Base-by-base conservation (phyloP, 2,113 vertebrate species). In the Neolamprologus toae region DNA sequence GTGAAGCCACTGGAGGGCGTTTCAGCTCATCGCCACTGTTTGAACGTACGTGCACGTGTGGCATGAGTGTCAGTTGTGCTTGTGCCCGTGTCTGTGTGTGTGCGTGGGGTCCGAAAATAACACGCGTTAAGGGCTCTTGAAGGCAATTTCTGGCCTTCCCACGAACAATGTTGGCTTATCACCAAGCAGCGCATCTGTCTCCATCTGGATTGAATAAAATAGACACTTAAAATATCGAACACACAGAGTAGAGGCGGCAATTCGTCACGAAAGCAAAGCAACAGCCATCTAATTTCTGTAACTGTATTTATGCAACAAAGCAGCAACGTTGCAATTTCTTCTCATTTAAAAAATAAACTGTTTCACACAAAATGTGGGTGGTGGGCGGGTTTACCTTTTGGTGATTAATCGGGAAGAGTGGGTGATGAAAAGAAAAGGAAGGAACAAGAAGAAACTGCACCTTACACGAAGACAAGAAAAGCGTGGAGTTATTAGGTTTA, bases 1-100 rank as follows among this genome's bases (percentile, higher is more conserved):
- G 0, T 3, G 61, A 78, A 55, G 55, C 94, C 95, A 92, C 95
- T 63, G 23, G 93, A 68, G 86, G 94, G 89, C 88, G 90, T 89
- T 92, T 90, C 53, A 86, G 81, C 82, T 83, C 81, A 40, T 40
- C 23, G 17, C 40, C 26, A 40, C 10, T 17, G 5, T 21, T 6
- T 7, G 19, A 37, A 47, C 28, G 16, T 5, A n/a, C 13, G 53
- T 59, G 78, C 3, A 33, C 28, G 59, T 31, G 26, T 61, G 57
- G 57, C 59, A 35, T 40, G 78, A 23, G 80, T 23, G 84, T 61
- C 17, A 14, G 66, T 12, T 35, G 17, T n/a, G 31, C 17, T n/a
- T 35, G 61, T 66, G 6, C 4, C 17, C 6, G 3, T 37, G 61
- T 35, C 53, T 37, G 63, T 21, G 61, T 4, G 10, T 40, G 81